Evolutionary conservation across 2,888 invertebrate species (phyloP), one percentile per base, ranked within the genome.

Genomic region (Brachypalpus laphriformis): DNA sequence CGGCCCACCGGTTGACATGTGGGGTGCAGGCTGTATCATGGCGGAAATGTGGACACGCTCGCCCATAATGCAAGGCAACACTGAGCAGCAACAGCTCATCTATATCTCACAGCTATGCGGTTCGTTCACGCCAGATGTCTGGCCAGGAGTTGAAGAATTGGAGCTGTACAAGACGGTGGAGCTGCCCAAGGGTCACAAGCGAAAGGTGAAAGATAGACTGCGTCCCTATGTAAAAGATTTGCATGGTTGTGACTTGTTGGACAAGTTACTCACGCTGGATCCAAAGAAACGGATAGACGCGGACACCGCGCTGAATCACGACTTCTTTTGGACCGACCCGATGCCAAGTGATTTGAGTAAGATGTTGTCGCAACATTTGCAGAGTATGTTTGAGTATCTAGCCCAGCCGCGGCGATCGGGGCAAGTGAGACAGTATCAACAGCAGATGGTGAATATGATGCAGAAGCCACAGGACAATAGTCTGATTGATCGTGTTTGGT

Each of bases 1-100:
- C 90, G 98, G 98, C 0, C 98, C 99, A 0, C 97, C 98, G 0
- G 98, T 99, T 11, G 99, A 99, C 93, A 94, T 99, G 93, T 97
- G 97, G 97, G 97, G 97, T 0, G 99, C 98, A 0, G 99, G 99
- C 0, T 99, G 99, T 90, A 99, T 99, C 86, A 99, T 99, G 99
- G 99, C 99, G 0, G 99, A 99, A 93, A 98, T 99, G 98, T 99
- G 99, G 99, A 99, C 98, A 0, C 93, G 96, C 16, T 96, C 96
- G 3, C 99, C 98, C 0, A 97, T 98, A 81, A 97, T 98, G 97
- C 97, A 97, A 92, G 99, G 99, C 16, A 97, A 96, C 61, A 98
- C 98, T 0, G 99, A 99, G 89, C 98, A 98, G 89, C 97, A 98
- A 90, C 99, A 99, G 90, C 92, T 99, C 8, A 97, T 96, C 28